phyloP scores from a whole-genome alignment of 2,113 vertebrate genomes.

The Sarotherodon lohbergeri region DNA sequence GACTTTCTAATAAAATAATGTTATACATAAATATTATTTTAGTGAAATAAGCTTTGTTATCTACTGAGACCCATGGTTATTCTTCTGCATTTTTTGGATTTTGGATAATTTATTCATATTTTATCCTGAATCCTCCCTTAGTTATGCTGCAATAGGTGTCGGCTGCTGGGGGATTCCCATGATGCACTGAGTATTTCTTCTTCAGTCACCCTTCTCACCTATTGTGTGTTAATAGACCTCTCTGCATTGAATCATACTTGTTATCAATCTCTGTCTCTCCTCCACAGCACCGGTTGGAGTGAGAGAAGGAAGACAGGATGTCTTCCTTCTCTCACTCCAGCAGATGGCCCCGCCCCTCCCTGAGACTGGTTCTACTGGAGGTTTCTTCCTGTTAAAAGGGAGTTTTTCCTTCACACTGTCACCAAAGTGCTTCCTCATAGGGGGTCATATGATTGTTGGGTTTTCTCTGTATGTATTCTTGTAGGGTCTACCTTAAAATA shows the following conservation, averaged over 20 bases:
- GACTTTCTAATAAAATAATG: neutral
- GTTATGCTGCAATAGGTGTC: neutral
- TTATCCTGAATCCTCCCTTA: neutral
- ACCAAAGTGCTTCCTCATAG: neutral
- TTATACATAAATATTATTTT: neutral
- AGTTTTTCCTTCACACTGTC: neutral
- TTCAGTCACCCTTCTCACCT: neutral
- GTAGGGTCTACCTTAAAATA: neutral
- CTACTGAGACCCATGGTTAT: neutral
- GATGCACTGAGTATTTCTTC: rapidly evolving
- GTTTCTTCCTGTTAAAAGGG: neutral
- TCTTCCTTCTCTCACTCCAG: neutral
- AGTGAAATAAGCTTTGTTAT: neutral
- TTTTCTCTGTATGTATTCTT: rapidly evolving
- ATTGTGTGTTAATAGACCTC: rapidly evolving
- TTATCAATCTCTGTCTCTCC: rapidly evolving
- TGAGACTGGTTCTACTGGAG: rapidly evolving
- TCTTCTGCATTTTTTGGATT: neutral
- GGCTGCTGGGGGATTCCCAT: neutral
- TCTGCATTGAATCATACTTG: rapidly evolving
- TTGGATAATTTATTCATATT: neutral
- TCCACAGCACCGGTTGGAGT: too few relatives aligned
- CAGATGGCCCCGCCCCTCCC: neutral
- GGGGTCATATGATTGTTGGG: rapidly evolving
- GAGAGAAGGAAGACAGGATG: too few relatives aligned